Base-by-base conservation (phyloP, 2,113 vertebrate genomes). In the Sander vitreus region DNA sequence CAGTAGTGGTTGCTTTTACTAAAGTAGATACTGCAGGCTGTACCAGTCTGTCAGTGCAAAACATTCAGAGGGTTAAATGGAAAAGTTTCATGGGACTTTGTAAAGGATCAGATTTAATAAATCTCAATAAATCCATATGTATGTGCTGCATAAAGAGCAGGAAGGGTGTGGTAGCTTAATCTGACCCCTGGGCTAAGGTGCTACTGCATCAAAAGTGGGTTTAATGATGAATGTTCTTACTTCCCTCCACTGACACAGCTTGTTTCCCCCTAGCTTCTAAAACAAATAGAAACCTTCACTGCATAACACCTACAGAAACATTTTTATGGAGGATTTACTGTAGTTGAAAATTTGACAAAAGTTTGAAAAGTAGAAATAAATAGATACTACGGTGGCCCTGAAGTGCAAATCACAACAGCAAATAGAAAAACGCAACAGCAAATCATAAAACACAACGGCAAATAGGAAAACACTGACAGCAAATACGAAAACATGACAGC, bases 81-180 rank as follows among this genome's bases (percentile, higher is more conserved):
- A 73, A 78, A 81, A 14, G 50, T 80, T 86, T 88, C 51, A 79
- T 59, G 73, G 64, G 63, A 76, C 68, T 85, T 86, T 86, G 59
- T 58, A 33, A 62, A 48, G 58, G 79, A 85, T 90, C 48, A 68
- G 84, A 84, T 89, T 84, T 83, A 85, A 62, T 87, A 89, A 90
- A 89, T 83, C 84, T 89, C 77, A 76, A 72, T 83, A 80, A 84
- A 89, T 85, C 84, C 81, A 81, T 73, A 79, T 81, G 6, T 39
- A 39, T 39, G 86, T 88, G 80, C 77, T 65, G 72, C 36, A 51
- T 69, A 71, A 62, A 45, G 65, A 78, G 81, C 73, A 76, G 66
- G 60, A 69, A 67, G 74, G 79, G 79, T 74, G 69, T 63, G 70
- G 58, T 30, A 60, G 57, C 76, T 84, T 90, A 88, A 90, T 91